phyloP scores from a whole-genome alignment of 2,113 vertebrate genomes.

The Nymphicus hollandicus region DNA sequence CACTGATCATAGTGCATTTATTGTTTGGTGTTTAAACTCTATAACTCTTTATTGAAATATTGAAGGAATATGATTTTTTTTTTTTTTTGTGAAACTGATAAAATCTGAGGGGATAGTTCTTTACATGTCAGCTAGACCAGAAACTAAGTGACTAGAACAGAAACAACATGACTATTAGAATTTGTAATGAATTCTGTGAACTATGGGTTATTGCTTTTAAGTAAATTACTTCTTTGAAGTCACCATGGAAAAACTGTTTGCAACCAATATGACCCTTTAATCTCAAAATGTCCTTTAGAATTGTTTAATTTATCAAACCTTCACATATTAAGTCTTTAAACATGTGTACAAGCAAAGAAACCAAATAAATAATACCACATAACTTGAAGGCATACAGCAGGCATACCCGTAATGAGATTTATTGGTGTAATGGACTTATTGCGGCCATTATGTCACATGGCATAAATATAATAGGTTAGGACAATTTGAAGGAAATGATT shows the following conservation, averaged over 20 bases:
- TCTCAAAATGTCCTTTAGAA: background rate
- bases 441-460: background rate
- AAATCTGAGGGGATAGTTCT: background rate
- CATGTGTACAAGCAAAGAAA: background rate
- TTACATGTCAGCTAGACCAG: background rate
- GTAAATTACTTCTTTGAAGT: background rate
- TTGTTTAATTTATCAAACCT: background rate
- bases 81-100: background rate
- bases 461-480: background rate
- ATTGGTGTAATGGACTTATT: background rate
- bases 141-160: background rate
- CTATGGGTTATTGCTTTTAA: background rate
- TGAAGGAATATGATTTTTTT: background rate
- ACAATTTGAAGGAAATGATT: constrained; percentile 2
- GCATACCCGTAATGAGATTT: background rate
- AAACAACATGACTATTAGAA: background rate
- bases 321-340: background rate
- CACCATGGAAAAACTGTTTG: background rate
- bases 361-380: background rate
- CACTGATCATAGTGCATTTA: background rate
- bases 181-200: background rate
- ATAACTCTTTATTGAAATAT: background rate
- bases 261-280: background rate
- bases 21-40: background rate
- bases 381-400: background rate